phyloP scores from a whole-genome alignment of 2,797 vertebrate species.

The Pseudomugil tenellus region DNA sequence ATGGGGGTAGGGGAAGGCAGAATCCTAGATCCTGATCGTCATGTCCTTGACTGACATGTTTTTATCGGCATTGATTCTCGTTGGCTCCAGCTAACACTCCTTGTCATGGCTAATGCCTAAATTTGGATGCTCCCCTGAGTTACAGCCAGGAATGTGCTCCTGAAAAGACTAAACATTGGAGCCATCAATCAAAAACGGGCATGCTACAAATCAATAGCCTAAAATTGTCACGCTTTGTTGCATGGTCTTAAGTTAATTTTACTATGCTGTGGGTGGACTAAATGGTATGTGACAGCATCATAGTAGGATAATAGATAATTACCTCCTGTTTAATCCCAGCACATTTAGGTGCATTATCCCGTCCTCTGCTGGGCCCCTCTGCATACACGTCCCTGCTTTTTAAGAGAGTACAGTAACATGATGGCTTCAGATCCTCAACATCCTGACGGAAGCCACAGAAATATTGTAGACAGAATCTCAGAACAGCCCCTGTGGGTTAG shows the following conservation, averaged over 20 bases:
- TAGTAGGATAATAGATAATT: conserved; percentile 57
- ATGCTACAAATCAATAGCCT: conserved; percentile 57
- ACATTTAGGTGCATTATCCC: conserved; percentile 52
- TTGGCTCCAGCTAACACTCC: conserved; percentile 36
- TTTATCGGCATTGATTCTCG: conserved; percentile 44
- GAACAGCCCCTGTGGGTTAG: conserved; percentile 54
- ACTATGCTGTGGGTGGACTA: conserved; percentile 31
- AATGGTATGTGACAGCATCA: conserved; percentile 55
- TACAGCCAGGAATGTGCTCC: conserved; percentile 66
- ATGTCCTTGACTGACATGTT: conserved; percentile 50
- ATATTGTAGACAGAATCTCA: conserved; percentile 61
- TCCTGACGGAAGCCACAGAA: conserved; percentile 63
- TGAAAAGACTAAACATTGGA: conserved; percentile 51
- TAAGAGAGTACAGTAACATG: conserved; percentile 44
- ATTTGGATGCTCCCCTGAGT: conserved; percentile 56
- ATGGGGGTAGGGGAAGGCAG: conserved; percentile 11
- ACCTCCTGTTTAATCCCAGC: conserved; percentile 44
- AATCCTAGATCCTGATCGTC: not conserved
- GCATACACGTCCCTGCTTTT: conserved; percentile 30
- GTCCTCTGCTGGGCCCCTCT: conserved; percentile 34
- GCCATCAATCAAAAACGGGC: conserved; percentile 52
- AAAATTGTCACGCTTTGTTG: conserved; percentile 50
- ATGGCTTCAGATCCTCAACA: conserved; percentile 59
- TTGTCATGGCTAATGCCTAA: conserved; percentile 52
- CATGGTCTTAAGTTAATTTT: conserved; percentile 41